A percentile compares a stretch with the other conserved stretches of the same genome.
phyloP scores from a whole-genome alignment of 2,888 invertebrate genomes.

The Fissipunctia ypsillon region DNA sequence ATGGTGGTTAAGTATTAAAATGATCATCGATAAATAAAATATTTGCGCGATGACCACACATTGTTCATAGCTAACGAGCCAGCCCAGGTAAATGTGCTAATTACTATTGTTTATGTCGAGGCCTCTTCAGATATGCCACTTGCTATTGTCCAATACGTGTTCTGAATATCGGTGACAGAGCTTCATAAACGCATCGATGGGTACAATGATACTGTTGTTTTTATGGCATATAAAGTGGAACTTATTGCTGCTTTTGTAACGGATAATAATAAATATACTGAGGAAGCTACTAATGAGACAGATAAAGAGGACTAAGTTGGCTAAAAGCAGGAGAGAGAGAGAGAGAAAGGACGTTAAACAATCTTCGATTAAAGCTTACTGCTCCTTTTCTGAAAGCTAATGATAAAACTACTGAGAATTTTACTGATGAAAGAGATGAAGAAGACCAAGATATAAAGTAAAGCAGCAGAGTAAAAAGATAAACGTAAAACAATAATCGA shows the following conservation, averaged over 20 bases:
- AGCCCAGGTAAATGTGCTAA: constrained; percentile 64
- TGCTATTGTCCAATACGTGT: constrained; percentile 61
- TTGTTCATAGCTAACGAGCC: constrained; percentile 52
- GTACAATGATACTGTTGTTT: not conserved
- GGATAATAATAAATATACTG: not conserved
- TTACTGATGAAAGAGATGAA: not conserved
- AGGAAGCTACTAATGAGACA: not conserved
- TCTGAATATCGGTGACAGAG: constrained; percentile 43
- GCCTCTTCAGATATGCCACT: constrained; percentile 63
- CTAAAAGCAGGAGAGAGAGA: not conserved
- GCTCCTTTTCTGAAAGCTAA: not conserved
- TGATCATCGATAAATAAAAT: constrained; percentile 36
- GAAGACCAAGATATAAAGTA: not conserved
- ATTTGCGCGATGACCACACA: constrained; percentile 48
- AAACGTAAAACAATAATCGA: not conserved
- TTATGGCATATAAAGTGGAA: not conserved
- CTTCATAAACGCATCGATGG: constrained; percentile 38
- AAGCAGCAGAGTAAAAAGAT: not conserved
- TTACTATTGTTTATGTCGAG: constrained; percentile 64
- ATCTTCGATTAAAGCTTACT: not conserved
- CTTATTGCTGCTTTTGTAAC: not conserved
- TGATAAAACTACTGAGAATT: not conserved
- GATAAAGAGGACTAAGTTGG: not conserved
- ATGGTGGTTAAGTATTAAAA: constrained; percentile 4
- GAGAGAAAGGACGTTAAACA: not conserved